Evolutionary conservation across 2,113 vertebrate genomes (phyloP).

Genomic region (Peromyscus leucopus): DNA sequence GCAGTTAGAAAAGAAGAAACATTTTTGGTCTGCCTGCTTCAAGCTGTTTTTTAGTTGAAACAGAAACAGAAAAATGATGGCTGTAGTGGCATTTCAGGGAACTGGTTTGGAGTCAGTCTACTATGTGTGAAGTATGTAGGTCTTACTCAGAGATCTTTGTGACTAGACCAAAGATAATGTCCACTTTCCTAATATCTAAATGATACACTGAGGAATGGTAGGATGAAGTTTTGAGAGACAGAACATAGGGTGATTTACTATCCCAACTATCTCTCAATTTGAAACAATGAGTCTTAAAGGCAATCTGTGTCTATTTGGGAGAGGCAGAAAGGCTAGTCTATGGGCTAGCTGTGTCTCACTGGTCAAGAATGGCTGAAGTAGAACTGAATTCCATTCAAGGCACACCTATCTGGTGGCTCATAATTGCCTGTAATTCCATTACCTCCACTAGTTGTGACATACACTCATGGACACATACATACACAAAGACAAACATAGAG

Average conservation of each 20-base stretch:
- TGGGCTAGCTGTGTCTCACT: not conserved
- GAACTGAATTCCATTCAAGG: not conserved
- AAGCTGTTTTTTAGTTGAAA: slow-evolving; percentile 17
- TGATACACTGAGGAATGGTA: not conserved
- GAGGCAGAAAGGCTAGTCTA: not conserved
- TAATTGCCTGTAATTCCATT: not conserved
- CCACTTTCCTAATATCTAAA: not conserved
- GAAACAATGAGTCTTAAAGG: not conserved
- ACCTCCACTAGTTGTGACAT: not conserved
- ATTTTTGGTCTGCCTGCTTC: not conserved
- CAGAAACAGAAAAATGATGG: not conserved
- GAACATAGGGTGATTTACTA: not conserved
- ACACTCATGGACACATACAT: not conserved
- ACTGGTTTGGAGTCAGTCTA: not conserved
- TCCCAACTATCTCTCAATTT: not conserved
- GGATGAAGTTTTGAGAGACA: not conserved
- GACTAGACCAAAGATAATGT: not conserved
- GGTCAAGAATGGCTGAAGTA: not conserved
- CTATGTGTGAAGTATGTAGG: not conserved
- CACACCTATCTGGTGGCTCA: not conserved
- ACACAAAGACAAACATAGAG: not conserved
- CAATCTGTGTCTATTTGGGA: not conserved
- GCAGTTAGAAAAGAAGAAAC: not conserved
- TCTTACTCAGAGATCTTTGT: not conserved
- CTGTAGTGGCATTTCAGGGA: not conserved